These are phyloP conservation scores for Aplysina aerophoba DNA, from an alignment of 37 sponge, comb jelly and placozoan genomes.

Conservation along the genomic window DNA sequence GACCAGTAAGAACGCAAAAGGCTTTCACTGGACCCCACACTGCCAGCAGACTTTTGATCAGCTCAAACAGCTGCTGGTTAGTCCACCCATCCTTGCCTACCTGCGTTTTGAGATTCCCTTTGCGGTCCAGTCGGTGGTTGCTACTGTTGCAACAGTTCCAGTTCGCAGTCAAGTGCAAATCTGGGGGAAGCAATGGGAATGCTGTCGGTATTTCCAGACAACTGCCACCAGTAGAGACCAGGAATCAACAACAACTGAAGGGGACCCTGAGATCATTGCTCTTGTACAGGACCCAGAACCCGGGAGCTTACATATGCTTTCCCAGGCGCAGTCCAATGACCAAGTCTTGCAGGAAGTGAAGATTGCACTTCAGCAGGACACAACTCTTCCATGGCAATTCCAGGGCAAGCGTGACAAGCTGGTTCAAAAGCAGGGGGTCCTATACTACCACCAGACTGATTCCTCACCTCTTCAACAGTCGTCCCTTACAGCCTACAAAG, in stretches of 20 bases:
- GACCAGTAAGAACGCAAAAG: not conserved
- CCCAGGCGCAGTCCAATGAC: constrained; percentile 8
- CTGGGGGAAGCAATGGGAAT: constrained; percentile 41
- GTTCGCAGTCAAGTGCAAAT: constrained; percentile 23
- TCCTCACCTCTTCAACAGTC: not conserved
- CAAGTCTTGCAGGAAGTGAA: constrained; percentile 6
- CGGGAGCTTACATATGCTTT: not conserved
- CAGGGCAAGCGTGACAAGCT: constrained; percentile 15
- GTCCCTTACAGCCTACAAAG: not conserved
- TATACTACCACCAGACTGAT: not conserved
- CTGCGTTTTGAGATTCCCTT: constrained; percentile 29
- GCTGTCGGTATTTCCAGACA: constrained; percentile 22
- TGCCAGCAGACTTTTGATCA: constrained; percentile 12
- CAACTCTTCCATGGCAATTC: not conserved
- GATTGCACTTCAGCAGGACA: not conserved
- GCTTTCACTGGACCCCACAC: constrained; percentile 24
- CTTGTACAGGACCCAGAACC: not conserved
- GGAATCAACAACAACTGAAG: not conserved
- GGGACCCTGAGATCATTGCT: constrained; percentile 9
- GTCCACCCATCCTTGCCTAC: constrained; percentile 49
- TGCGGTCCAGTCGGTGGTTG: constrained; percentile 24
- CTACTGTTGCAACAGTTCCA: constrained; percentile 51
- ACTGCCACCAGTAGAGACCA: not conserved
- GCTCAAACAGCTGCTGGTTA: constrained; percentile 11
- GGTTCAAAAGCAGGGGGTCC: not conserved